Conservation (phyloP, 2,888 invertebrate genomes). For the Yponomeuta plumbellus region DNA sequence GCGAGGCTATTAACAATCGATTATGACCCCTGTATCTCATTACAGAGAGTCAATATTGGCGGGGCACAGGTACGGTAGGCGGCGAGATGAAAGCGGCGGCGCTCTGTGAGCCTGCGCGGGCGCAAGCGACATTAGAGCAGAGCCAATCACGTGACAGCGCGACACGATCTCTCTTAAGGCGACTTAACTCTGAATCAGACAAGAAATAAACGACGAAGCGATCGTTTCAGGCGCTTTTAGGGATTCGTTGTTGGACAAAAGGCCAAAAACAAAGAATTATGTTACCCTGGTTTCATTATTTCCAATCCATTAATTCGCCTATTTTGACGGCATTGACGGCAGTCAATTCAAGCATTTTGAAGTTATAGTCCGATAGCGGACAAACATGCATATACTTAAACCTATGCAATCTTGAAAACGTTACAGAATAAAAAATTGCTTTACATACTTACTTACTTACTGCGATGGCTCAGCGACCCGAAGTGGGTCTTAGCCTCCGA, state of each 20-base stretch:
- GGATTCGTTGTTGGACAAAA: background rate
- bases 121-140: conserved; percentile 19
- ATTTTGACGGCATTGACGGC: too few relatives aligned
- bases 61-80: conserved; percentile 9
- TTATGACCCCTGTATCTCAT: conserved; percentile 22
- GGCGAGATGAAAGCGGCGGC: conserved; percentile 24
- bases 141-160: conserved; percentile 22
- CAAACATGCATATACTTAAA: too few relatives aligned
- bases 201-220: conserved; percentile 30
- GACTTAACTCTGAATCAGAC: conserved; percentile 25
- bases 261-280: background rate
- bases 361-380: too few relatives aligned
- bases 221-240: background rate
- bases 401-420: too few relatives aligned
- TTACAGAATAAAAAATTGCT: too few relatives aligned
- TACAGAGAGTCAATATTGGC: background rate
- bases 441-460: too few relatives aligned
- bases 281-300: too few relatives aligned
- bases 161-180: conserved; percentile 17
- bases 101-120: conserved; percentile 21
- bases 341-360: too few relatives aligned
- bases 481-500: too few relatives aligned
- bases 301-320: too few relatives aligned
- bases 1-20: conserved; percentile 24
- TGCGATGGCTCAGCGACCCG: too few relatives aligned